These are phyloP conservation scores for Leistus spinibarbis DNA, from an alignment of 2,888 invertebrate species.

Conservation along the genomic window DNA sequence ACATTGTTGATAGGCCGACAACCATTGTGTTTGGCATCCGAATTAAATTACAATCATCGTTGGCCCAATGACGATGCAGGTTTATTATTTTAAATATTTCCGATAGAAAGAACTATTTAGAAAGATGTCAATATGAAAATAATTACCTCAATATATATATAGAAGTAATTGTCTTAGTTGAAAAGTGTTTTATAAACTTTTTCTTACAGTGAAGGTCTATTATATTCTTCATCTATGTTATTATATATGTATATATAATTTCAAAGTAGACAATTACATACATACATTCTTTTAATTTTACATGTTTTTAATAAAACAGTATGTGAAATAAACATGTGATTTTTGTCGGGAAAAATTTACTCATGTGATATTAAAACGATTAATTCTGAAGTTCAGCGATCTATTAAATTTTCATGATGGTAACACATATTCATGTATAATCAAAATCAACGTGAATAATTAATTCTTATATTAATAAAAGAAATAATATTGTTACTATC, in stretches of 20 bases:
- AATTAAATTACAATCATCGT: neutral
- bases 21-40: neutral
- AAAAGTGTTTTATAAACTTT: neutral
- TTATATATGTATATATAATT: conserved; percentile 2
- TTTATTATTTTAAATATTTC: neutral
- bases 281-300: conserved; percentile 6
- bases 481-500: neutral
- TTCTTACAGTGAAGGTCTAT: neutral
- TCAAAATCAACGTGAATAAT: no score
- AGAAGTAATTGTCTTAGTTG: no score
- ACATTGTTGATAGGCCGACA: neutral
- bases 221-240: no score
- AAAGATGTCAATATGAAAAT: no score
- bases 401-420: neutral
- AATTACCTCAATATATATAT: no score
- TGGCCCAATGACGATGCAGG: neutral
- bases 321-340: conserved; percentile 22
- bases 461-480: neutral
- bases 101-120: neutral
- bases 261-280: conserved; percentile 14
- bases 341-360: neutral
- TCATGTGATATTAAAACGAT: conserved; percentile 4
- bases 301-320: conserved; percentile 22
- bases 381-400: neutral
- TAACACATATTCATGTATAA: no score